A percentile compares a stretch with the other conserved stretches of the same genome.
phyloP scores from a whole-genome alignment of 2,888 invertebrate species.

The Thecocarcelia acutangulata region DNA sequence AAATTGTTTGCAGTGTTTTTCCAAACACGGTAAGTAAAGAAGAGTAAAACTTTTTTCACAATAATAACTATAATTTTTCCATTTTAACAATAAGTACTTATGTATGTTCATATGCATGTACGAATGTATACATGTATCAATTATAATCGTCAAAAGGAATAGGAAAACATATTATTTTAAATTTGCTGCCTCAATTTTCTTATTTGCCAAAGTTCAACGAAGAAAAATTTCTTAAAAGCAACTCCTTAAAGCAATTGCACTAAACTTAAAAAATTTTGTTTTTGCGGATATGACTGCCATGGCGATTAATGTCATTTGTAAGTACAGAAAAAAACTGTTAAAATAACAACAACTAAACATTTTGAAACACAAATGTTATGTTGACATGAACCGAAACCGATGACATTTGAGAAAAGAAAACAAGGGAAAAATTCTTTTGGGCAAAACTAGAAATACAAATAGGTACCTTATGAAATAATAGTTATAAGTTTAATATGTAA shows the following conservation, averaged over 20 bases:
- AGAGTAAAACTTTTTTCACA: too few relatives aligned
- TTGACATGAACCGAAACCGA: slow-evolving; percentile 38
- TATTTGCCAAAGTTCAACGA: slow-evolving; percentile 55
- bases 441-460: not conserved
- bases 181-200: slow-evolving; percentile 8
- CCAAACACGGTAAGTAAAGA: too few relatives aligned
- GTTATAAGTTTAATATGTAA: not conserved
- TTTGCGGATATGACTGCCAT: slow-evolving; percentile 57
- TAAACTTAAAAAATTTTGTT: slow-evolving; percentile 9
- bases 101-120: too few relatives aligned
- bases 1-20: too few relatives aligned
- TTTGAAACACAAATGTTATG: slow-evolving; percentile 12
- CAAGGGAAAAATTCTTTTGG: not conserved
- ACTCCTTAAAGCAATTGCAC: slow-evolving; percentile 43
- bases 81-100: too few relatives aligned
- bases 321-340: not conserved
- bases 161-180: not conserved
- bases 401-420: slow-evolving; percentile 38
- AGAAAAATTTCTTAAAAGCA: slow-evolving; percentile 25
- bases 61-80: too few relatives aligned
- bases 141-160: too few relatives aligned
- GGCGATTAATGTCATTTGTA: slow-evolving; percentile 45
- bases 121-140: too few relatives aligned
- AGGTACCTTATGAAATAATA: slow-evolving; percentile 8
- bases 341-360: slow-evolving; percentile 28